Evolutionary conservation across 2,113 vertebrate species (phyloP).

Genomic region (Muntiacus reevesi): DNA sequence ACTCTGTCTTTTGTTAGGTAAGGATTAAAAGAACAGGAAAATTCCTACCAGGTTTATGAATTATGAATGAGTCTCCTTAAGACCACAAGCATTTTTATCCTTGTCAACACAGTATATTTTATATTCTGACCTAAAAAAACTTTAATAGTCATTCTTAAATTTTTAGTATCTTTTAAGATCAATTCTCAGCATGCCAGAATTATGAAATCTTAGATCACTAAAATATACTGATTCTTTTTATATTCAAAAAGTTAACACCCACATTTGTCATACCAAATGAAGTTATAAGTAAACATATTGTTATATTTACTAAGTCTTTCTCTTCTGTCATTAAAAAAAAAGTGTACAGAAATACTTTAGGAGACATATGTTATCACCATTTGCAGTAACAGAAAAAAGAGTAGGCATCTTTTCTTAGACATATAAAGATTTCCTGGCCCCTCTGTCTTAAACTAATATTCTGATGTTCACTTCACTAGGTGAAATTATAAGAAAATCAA

Average conservation of each 20-base stretch:
- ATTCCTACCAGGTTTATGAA: neutral
- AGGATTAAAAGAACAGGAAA: neutral
- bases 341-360: neutral
- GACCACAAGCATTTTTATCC: neutral
- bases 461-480: neutral
- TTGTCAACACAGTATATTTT: neutral
- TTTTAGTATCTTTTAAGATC: slow-evolving; percentile 5
- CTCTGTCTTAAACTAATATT: neutral
- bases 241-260: slow-evolving; percentile 5
- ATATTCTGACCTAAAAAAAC: neutral
- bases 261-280: neutral
- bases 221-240: neutral
- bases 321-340: slow-evolving; percentile 16
- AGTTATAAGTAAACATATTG: neutral
- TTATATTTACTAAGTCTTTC: neutral
- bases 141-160: neutral
- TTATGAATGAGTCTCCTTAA: neutral
- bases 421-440: neutral
- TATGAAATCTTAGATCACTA: slow-evolving; percentile 15
- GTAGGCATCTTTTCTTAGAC: neutral
- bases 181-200: slow-evolving; percentile 18
- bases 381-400: neutral
- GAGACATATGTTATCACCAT: neutral
- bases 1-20: neutral
- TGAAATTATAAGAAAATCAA: neutral